Evolutionary conservation across 1,140 invertebrate species (phyloP), one percentile per base, ranked within the genome.

Genomic region (Parasteatoda tepidariorum): DNA sequence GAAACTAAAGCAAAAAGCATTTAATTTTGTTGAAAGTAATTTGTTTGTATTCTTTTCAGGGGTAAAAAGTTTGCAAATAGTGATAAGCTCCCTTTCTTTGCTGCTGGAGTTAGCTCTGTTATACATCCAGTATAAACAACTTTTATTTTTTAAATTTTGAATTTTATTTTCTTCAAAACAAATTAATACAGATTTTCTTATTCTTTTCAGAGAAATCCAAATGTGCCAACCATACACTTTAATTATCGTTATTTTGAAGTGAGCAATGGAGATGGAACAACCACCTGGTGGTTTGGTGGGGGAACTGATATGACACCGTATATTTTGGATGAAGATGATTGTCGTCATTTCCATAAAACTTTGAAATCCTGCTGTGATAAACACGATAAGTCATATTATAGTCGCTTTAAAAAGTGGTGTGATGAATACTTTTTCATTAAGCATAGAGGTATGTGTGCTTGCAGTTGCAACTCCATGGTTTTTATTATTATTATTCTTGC

Each of bases 241-340:
- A 99, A 99, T 89, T 99, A 98, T 89, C 92, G 97, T 41, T 99
- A 98, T 89, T 99, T 99, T 90, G 97, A 99, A 90, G 93, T 99
- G 1, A 90, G 92, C 85, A 93, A 95, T 86, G 91, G 92, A 55
- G 92, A 94, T 87, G 95, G 95, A 2, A 89, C 90, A 13, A 89
- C 89, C 90, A 91, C 95, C 84, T 96, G 95, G 94, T 97, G 95
- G 95, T 97, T 96, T 89, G 95, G 95, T n/a, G 95, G 95, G 38
- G 97, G 98, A 13, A 98, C 97, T 3, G 98, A 99, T 89, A 90
- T 99, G 1, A 99, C 97, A 0, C 97, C 98, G 0, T 98, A 97
- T 88, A 98, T 97, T 88, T 90, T 99, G 1, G 93, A 96, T 89
- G 94, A 97, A 31, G 82, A 91, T 54, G 97, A 99, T 90, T 94